Conservation (phyloP, 2,888 invertebrate species). For the Cinara cedri region DNA sequence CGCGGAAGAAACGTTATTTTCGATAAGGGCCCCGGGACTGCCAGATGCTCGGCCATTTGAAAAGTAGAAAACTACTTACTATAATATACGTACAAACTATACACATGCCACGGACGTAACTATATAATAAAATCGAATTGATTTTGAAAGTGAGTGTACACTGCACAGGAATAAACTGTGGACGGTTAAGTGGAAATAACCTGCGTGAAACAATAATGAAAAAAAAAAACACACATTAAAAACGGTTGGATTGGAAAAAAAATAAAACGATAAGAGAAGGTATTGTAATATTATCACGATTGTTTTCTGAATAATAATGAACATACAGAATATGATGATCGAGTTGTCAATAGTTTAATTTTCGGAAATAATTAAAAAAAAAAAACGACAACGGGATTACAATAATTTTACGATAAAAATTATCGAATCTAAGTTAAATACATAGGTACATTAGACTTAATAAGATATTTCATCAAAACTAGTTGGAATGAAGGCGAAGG, state of each 20-base stretch:
- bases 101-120: not conserved
- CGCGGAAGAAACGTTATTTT: conserved; percentile 62
- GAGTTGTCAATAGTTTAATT: too few relatives aligned
- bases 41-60: not conserved
- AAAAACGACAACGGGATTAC: too few relatives aligned
- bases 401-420: too few relatives aligned
- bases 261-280: not conserved
- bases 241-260: not conserved
- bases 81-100: too few relatives aligned
- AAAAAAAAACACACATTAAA: not conserved
- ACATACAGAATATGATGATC: too few relatives aligned
- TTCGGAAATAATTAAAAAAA: too few relatives aligned
- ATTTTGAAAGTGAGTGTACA: conserved; percentile 23
- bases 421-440: too few relatives aligned
- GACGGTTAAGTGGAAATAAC: not conserved
- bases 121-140: conserved; percentile 25
- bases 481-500: too few relatives aligned
- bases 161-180: not conserved
- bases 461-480: too few relatives aligned
- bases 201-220: not conserved
- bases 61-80: not conserved
- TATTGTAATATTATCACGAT: too few relatives aligned
- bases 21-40: conserved; percentile 62
- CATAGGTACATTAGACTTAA: too few relatives aligned
- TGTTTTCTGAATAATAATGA: not conserved